Percentiles rank a stretch among this genome's conserved stretches.
Conservation (phyloP, 2,888 invertebrate species). For the Seladonia tumulorum region DNA sequence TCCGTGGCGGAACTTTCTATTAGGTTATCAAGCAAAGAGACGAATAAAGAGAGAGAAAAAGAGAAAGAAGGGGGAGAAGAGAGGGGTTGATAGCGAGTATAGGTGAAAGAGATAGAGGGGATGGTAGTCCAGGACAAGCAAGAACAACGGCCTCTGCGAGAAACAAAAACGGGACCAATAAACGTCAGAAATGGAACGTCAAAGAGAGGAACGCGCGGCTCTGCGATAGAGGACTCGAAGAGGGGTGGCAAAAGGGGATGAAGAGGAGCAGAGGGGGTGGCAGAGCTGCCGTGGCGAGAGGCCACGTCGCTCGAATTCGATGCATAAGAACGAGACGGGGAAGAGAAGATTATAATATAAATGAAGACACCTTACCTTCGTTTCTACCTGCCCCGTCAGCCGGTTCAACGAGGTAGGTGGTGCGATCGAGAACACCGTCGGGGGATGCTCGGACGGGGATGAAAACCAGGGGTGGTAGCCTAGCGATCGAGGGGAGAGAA, state of each 20-base stretch:
- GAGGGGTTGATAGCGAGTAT: not conserved
- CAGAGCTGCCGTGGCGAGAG: not conserved
- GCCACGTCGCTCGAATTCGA: conserved; percentile 66
- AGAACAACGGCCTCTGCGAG: not conserved
- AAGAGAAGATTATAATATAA: conserved; percentile 77
- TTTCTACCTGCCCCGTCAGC: conserved; percentile 68
- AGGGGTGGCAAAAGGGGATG: not conserved
- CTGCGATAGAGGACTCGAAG: not conserved
- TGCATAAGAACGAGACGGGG: conserved; percentile 76
- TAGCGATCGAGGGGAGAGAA: conserved; percentile 1
- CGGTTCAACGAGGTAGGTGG: conserved; percentile 47
- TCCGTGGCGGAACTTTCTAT: conserved; percentile 10
- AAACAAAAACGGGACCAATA: conserved; percentile 37
- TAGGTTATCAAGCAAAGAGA: conserved; percentile 3
- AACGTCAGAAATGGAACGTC: conserved; percentile 42
- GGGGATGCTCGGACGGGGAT: not conserved
- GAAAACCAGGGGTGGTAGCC: not conserved
- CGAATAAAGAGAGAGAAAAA: too few species aligned
- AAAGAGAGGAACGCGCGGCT: not conserved
- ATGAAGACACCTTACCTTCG: conserved; percentile 73
- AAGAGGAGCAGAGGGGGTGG: not conserved
- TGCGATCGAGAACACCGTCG: conserved; percentile 16
- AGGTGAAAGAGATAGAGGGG: not conserved
- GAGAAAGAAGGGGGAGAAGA: too few species aligned
- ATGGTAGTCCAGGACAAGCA: not conserved